These are phyloP conservation scores for Hedychridium roseum DNA, from an alignment of 2,888 invertebrate species.

Conservation along the genomic window DNA sequence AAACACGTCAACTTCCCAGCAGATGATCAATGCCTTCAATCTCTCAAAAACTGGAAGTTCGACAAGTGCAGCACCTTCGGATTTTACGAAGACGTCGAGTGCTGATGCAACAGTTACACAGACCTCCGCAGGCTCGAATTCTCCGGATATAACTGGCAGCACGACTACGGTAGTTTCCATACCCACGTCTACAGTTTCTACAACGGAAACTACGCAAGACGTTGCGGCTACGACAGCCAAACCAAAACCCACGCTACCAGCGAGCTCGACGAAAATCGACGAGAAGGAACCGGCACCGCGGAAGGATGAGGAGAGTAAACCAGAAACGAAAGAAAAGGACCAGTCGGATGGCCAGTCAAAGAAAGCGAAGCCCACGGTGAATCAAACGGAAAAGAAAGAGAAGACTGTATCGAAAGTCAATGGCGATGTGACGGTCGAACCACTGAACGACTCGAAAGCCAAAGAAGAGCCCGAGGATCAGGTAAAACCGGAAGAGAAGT, in stretches of 20 bases:
- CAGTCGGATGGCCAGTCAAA: neutral
- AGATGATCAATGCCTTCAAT: constrained; percentile 46
- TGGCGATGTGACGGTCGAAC: constrained; percentile 23
- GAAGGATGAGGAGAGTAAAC: constrained; percentile 8
- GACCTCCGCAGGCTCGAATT: too few relatives aligned
- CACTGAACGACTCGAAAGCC: constrained; percentile 7
- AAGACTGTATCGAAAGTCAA: constrained; percentile 26
- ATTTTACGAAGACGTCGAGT: constrained; percentile 10
- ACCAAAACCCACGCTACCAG: constrained; percentile 10
- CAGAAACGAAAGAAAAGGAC: neutral
- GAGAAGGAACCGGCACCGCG: constrained; percentile 5
- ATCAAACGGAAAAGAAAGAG: constrained; percentile 13
- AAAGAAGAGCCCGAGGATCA: constrained; percentile 16
- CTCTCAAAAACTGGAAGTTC: constrained; percentile 40
- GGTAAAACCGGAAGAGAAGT: neutral
- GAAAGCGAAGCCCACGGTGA: neutral
- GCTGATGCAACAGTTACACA: constrained; percentile 7
- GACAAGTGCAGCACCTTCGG: neutral
- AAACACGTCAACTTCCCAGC: constrained; percentile 24
- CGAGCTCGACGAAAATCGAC: constrained; percentile 13
- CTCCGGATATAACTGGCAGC: constrained; percentile 3
- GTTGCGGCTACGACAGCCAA: constrained; percentile 21
- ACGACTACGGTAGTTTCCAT: constrained; percentile 11
- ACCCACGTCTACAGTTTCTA: constrained; percentile 15
- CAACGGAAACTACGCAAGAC: constrained; percentile 24